These are phyloP conservation scores for Ricordea florida DNA, from an alignment of 92 coral and sea anemone species.

Conservation along the genomic window DNA sequence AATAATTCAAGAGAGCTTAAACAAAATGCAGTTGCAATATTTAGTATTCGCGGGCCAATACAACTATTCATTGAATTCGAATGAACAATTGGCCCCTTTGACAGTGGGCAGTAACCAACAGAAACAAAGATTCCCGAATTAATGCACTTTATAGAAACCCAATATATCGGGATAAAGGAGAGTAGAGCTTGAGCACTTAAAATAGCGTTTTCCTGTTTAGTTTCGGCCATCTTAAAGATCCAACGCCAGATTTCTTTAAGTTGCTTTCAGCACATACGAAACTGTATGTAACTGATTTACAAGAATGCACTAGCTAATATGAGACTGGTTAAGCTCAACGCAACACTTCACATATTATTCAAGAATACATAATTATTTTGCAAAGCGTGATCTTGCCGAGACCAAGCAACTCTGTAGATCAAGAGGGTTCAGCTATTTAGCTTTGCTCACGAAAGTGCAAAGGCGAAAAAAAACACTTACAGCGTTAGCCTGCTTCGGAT, in stretches of 20 bases:
- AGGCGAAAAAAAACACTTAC: not conserved
- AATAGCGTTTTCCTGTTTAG: not conserved
- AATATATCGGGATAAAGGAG: constrained; percentile 18
- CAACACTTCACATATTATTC: constrained; percentile 2
- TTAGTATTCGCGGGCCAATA: constrained; percentile 12
- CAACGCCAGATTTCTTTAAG: no score
- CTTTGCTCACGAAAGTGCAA: not conserved
- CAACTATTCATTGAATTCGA: not conserved
- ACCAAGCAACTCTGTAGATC: no score
- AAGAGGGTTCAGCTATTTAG: no score
- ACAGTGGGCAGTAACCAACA: constrained; percentile 12
- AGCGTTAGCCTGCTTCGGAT: constrained; percentile 48
- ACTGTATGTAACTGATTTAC: no score
- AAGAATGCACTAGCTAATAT: no score
- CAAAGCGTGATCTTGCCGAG: not conserved
- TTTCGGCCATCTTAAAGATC: constrained; percentile 4
- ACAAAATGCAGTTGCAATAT: not conserved
- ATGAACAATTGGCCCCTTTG: not conserved
- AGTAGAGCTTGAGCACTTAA: constrained; percentile 14
- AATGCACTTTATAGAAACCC: not conserved
- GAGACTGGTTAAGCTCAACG: no score
- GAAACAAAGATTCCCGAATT: constrained; percentile 4
- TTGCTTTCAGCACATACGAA: no score
- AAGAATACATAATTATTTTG: not conserved
- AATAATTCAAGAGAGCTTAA: no score